phyloP scores from a whole-genome alignment of 1,140 invertebrate species.

The Drosophila varians region DNA sequence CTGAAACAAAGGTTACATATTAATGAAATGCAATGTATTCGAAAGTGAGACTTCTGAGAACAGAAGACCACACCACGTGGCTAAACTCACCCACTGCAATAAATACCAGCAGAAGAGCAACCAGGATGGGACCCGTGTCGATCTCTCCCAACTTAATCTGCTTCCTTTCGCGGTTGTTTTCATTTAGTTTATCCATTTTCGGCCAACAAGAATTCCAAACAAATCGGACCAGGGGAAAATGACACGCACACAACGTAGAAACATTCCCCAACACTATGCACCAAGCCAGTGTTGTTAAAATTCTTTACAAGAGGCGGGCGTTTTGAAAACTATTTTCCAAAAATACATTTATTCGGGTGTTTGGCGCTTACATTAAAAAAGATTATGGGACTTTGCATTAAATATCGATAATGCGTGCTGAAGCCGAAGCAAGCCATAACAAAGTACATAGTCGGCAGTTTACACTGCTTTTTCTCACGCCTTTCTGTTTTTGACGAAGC shows the following conservation, averaged over 20 bases:
- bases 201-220: conserved; percentile 19
- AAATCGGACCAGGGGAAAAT: conserved; percentile 35
- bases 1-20: conserved; percentile 36
- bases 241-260: conserved; percentile 36
- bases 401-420: conserved; percentile 24
- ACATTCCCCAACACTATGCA: conserved; percentile 7
- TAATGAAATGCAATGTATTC: conserved; percentile 1
- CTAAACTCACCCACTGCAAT: conserved; percentile 85
- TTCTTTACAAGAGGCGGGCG: background rate
- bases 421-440: conserved; percentile 46
- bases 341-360: conserved; percentile 32
- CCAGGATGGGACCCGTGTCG: conserved; percentile 84
- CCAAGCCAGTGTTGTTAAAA: background rate
- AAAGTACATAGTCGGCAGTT: conserved; percentile 27
- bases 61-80: conserved; percentile 41
- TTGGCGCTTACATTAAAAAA: conserved; percentile 33
- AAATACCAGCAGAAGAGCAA: conserved; percentile 84
- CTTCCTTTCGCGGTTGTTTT: conserved; percentile 44
- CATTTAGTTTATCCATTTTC: conserved; percentile 70
- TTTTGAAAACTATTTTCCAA: conserved; percentile 15
- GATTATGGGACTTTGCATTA: conserved; percentile 28
- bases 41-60: conserved; percentile 14
- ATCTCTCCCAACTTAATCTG: conserved; percentile 77
- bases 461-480: conserved; percentile 29
- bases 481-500: conserved; percentile 46